These are phyloP conservation scores for Crocidura indochinensis DNA, from an alignment of 2,797 vertebrate genomes.

Conservation along the genomic window DNA sequence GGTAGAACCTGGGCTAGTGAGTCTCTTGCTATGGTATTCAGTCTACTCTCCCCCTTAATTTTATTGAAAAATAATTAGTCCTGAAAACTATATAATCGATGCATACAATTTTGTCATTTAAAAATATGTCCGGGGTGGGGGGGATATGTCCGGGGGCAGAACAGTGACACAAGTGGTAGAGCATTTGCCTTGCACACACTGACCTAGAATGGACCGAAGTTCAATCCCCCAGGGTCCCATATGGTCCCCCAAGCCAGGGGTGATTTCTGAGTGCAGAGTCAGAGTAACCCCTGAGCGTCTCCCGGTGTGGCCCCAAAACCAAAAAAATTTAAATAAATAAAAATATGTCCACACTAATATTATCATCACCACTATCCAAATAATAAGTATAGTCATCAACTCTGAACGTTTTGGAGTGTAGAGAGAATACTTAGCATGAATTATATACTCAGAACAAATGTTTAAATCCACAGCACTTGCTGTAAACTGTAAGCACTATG, in stretches of 20 bases:
- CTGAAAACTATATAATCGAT: conserved; percentile 1
- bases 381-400: not conserved
- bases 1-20: not conserved
- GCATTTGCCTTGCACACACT: too few relatives aligned
- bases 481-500: not conserved
- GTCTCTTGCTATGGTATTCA: not conserved
- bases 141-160: too few relatives aligned
- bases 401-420: not conserved
- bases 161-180: too few relatives aligned
- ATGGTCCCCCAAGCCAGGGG: too few relatives aligned
- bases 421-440: not conserved
- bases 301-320: too few relatives aligned
- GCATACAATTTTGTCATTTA: not conserved
- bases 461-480: not conserved
- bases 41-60: not conserved
- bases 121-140: not conserved
- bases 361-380: not conserved
- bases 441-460: not conserved
- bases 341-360: not conserved
- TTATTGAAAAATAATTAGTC: not conserved
- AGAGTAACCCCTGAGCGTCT: too few relatives aligned
- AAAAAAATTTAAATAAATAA: too few relatives aligned
- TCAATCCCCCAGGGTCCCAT: too few relatives aligned
- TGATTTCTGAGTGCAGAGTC: too few relatives aligned
- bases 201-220: too few relatives aligned